Conservation (phyloP, 2,113 vertebrate genomes). For the Zeus faber region DNA sequence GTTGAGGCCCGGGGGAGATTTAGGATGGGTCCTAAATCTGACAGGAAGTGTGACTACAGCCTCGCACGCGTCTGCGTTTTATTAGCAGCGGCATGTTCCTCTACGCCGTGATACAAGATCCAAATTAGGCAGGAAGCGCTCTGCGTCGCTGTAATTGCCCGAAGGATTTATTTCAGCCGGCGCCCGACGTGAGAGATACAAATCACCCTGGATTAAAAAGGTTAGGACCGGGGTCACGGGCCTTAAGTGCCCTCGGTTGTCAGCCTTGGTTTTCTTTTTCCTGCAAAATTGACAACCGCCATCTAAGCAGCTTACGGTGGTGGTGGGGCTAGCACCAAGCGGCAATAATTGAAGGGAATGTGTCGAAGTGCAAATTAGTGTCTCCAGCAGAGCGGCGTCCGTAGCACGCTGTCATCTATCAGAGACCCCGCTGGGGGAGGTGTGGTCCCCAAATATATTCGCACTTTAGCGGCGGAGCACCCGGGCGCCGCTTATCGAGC, state of each 20-base stretch:
- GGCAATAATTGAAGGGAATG: conserved; percentile 65
- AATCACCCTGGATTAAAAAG: conserved; percentile 49
- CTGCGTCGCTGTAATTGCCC: conserved; percentile 32
- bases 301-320: conserved; percentile 58
- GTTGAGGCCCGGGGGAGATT: conserved; percentile 51
- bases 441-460: conserved; percentile 70
- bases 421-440: conserved; percentile 64
- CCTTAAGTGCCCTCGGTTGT: conserved; percentile 57
- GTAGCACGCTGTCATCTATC: conserved; percentile 50
- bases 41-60: conserved; percentile 46
- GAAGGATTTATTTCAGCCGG: conserved; percentile 43
- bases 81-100: not conserved
- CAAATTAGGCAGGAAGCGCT: conserved; percentile 38
- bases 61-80: not conserved
- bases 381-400: conserved; percentile 56
- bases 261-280: conserved; percentile 39
- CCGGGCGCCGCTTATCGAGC: conserved; percentile 19
- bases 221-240: conserved; percentile 41
- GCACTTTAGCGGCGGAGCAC: conserved; percentile 60
- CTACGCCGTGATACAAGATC: not conserved
- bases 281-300: conserved; percentile 47
- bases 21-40: conserved; percentile 37
- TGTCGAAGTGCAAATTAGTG: conserved; percentile 60
- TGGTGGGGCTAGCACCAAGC: no score
- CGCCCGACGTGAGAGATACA: conserved; percentile 55